phyloP scores from a whole-genome alignment of 2,888 invertebrate genomes.

The Andrena dorsata region DNA sequence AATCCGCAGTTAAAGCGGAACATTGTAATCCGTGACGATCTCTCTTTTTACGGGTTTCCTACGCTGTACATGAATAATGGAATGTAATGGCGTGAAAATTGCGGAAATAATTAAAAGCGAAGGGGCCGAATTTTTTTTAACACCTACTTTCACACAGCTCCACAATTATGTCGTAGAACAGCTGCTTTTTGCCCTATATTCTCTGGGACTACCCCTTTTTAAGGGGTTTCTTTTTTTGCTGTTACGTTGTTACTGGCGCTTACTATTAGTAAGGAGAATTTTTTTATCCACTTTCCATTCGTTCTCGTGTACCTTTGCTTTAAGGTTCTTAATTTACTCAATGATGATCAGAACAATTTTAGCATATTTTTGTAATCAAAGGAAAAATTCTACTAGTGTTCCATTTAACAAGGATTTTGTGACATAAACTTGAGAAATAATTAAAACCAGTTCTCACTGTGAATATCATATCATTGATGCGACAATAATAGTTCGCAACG shows the following conservation, averaged over 20 bases:
- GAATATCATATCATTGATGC: too few relatives aligned
- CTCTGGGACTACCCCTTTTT: background rate
- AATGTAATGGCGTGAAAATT: slow-evolving; percentile 48
- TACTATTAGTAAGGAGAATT: background rate
- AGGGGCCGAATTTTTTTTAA: slow-evolving; percentile 37
- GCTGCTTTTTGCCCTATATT: slow-evolving; percentile 19
- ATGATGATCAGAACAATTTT: too few relatives aligned
- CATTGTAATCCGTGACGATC: slow-evolving; percentile 40
- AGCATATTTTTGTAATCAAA: too few relatives aligned
- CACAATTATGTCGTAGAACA: slow-evolving; percentile 51
- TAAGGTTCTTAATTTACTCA: too few relatives aligned
- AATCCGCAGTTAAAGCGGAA: slow-evolving; percentile 42
- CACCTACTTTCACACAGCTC: slow-evolving; percentile 37
- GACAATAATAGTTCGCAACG: too few relatives aligned
- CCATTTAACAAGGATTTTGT: too few relatives aligned
- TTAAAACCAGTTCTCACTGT: too few relatives aligned
- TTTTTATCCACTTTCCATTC: too few relatives aligned
- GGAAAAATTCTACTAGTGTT: too few relatives aligned
- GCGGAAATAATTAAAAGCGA: slow-evolving; percentile 62
- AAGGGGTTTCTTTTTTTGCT: background rate
- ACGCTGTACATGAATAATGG: slow-evolving; percentile 28
- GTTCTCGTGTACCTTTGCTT: too few relatives aligned
- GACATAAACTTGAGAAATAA: too few relatives aligned
- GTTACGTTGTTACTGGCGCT: background rate
- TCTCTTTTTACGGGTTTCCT: slow-evolving; percentile 35